phyloP scores from a whole-genome alignment of 2,113 vertebrate species.

The Protobothrops mucrosquamatus region DNA sequence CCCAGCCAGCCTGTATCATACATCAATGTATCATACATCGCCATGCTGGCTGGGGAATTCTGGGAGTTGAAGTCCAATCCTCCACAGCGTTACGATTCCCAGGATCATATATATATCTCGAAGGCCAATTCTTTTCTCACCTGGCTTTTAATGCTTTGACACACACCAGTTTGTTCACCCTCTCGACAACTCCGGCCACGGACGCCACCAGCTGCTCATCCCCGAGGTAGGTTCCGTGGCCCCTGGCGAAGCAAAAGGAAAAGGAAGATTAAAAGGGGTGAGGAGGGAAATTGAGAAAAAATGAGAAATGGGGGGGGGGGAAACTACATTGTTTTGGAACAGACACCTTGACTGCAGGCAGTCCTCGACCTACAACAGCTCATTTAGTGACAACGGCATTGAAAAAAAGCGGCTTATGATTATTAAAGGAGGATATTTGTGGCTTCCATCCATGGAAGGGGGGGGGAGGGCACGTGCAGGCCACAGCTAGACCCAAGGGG shows the following conservation, averaged over 20 bases:
- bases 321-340: background rate
- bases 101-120: background rate
- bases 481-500: background rate
- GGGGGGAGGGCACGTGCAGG: fast-evolving
- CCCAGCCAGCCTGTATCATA: too few species aligned
- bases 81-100: background rate
- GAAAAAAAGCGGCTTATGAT: too few species aligned
- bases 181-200: constrained; percentile 90
- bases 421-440: too few species aligned
- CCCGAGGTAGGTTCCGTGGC: constrained; percentile 95
- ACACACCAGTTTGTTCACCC: constrained; percentile 94
- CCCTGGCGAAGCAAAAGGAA: constrained; percentile 66
- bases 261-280: background rate
- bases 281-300: background rate
- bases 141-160: constrained; percentile 89
- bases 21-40: background rate
- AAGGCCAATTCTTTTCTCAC: constrained; percentile 50
- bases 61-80: background rate
- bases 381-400: background rate
- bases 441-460: background rate
- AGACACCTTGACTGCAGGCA: background rate
- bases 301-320: too few species aligned
- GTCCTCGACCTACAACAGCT: too few species aligned
- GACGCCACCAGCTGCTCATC: constrained; percentile 92
- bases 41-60: background rate